Percentiles rank a stretch among this genome's conserved stretches.
These are phyloP conservation scores for Peromyscus polionotus DNA, from an alignment of 2,113 vertebrate species.

Conservation along the genomic window DNA sequence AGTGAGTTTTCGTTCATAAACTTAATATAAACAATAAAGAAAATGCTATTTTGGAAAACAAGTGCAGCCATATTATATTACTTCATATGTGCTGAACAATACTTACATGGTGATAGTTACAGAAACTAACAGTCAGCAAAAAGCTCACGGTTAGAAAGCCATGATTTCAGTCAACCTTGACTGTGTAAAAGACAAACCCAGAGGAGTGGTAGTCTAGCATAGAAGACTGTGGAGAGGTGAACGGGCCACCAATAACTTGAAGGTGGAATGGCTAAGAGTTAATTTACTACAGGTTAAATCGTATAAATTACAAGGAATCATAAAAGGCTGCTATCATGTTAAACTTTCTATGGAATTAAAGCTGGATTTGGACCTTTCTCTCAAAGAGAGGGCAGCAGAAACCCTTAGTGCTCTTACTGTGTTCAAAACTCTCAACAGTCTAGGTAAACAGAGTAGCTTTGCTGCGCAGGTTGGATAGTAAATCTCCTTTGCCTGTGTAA, in stretches of 20 bases:
- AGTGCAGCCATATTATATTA: not conserved
- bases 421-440: not conserved
- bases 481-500: not conserved
- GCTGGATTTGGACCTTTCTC: conserved; percentile 11
- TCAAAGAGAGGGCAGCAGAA: not conserved
- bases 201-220: not conserved
- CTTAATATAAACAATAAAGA: not conserved
- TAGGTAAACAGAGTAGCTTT: not conserved
- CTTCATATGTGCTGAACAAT: not conserved
- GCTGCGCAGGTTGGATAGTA: not conserved
- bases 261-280: not conserved
- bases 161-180: not conserved
- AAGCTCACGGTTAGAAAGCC: not conserved
- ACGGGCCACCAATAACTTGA: not conserved
- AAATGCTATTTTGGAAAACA: not conserved
- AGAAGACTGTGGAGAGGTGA: not conserved
- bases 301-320: not conserved
- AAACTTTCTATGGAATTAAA: not conserved
- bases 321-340: not conserved
- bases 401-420: not conserved
- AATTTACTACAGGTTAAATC: not conserved
- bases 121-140: not conserved
- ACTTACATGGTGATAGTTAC: not conserved
- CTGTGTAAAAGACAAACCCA: not conserved
- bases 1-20: not conserved